phyloP scores from a whole-genome alignment of 1,140 invertebrate genomes.

The Caenorhabditis inopinata region DNA sequence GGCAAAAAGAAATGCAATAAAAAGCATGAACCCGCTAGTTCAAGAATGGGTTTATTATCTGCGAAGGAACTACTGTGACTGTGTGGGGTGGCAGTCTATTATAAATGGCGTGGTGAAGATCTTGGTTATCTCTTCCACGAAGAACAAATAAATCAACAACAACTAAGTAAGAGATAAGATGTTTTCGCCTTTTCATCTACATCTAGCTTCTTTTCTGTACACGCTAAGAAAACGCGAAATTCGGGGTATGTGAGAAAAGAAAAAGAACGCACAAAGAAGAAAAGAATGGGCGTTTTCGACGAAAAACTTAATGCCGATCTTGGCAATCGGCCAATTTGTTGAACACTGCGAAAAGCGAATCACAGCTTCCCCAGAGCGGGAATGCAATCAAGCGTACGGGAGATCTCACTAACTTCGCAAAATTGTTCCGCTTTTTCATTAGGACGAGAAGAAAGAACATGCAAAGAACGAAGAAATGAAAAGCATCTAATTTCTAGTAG shows the following conservation, averaged over 20 bases:
- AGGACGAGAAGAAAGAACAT: background rate
- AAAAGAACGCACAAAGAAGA: background rate
- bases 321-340: conserved; percentile 21
- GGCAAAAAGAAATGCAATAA: too few species aligned
- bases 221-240: background rate
- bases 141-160: conserved; percentile 29
- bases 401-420: conserved; percentile 16
- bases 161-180: background rate
- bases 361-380: conserved; percentile 20
- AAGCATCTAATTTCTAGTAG: background rate
- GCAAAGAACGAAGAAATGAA: background rate
- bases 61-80: background rate
- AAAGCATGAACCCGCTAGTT: background rate
- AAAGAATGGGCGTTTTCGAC: background rate
- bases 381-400: conserved; percentile 21
- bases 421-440: background rate
- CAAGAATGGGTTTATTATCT: background rate
- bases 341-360: conserved; percentile 15
- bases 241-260: background rate
- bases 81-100: background rate
- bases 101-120: background rate
- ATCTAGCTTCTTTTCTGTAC: background rate
- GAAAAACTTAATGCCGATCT: conserved; percentile 17
- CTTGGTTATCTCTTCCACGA: background rate
- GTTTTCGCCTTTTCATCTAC: background rate